Evolutionary conservation across 30 jellyfish, hydroid and myxozoan species (phyloP).

Genomic region (Sanderia malayensis): DNA sequence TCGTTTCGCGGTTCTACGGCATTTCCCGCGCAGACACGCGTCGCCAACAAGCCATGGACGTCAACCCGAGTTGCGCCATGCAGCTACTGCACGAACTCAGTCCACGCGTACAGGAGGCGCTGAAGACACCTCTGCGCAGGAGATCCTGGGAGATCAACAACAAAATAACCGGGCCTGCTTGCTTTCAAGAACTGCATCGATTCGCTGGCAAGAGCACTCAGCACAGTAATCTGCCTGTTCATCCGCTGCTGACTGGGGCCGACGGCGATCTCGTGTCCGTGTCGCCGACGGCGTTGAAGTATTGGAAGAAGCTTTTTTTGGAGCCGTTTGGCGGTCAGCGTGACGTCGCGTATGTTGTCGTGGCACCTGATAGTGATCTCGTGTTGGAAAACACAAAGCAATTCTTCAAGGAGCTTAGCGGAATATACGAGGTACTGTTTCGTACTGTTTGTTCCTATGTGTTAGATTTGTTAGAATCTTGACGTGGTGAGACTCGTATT

Average conservation of each 20-base stretch:
- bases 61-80: conserved; percentile 10
- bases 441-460: too few relatives aligned
- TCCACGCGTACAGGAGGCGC: conserved; percentile 63
- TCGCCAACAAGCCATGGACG: not conserved
- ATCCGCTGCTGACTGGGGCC: conserved; percentile 70
- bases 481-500: too few relatives aligned
- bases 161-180: conserved; percentile 73
- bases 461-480: too few relatives aligned
- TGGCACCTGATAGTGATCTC: conserved; percentile 90
- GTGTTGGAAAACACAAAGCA: conserved; percentile 79
- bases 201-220: conserved; percentile 56
- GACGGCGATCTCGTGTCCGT: conserved; percentile 87
- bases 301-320: conserved; percentile 75
- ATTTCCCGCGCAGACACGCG: not conserved
- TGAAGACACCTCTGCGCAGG: conserved; percentile 65
- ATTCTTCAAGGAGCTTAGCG: conserved; percentile 86
- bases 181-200: conserved; percentile 57
- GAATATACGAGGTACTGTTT: conserved; percentile 87
- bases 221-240: conserved; percentile 59
- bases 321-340: conserved; percentile 96
- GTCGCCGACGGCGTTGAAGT: conserved; percentile 74
- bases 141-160: conserved; percentile 66
- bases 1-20: conserved; percentile 31
- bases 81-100: conserved; percentile 60
- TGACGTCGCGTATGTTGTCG: conserved; percentile 92